Evolutionary conservation across 2,797 vertebrate species (phyloP), one percentile per base, ranked within the genome.

Genomic region (Distichodus sexfasciatus): DNA sequence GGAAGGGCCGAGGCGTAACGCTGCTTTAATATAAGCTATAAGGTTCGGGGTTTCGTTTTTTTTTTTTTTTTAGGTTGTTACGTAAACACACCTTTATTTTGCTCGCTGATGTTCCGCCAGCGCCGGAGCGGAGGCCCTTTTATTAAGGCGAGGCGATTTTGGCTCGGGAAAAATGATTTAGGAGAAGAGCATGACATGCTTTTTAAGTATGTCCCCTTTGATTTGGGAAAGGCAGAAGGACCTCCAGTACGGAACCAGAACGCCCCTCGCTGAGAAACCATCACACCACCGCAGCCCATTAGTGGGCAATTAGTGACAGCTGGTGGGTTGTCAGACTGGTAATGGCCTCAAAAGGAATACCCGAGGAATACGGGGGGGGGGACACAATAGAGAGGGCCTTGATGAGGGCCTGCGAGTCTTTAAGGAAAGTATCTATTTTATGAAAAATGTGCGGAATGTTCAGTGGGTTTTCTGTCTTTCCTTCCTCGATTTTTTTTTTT

Each of bases 261-360:
- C 85, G 79, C 84, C 84, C 87, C 88, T 86, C 83, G 69, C 87
- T 85, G 86, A 86, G 86, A 88, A 89, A 89, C 86, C 84, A 88
- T 90, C 87, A 90, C 85, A 86, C 86, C 87, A 90, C 86, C 80
- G 82, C 86, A 91, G 85, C 86, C 90, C 88, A 93, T 93, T 93
- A 93, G 89, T 87, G 88, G 85, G 89, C 88, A 90, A 93, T 93
- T 93, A 92, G 89, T 89, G 90, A 91, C 91, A 93, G 91, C 90
- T 92, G 90, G 89, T 90, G 87, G 87, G 85, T 87, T 91, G 90
- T 91, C 90, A 91, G 89, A 82, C 76, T 86, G 87, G 88, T 91
- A 92, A 92, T 91, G 89, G 88, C 87, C 86, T 88, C 87, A 89
- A 83, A 90, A 91, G 87, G 79, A 90, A 84, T 85, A 86, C 76